Evolutionary conservation across 37 sponge, comb jelly and placozoan genomes (phyloP).

Genomic region (Cladorhizidae sp.): DNA sequence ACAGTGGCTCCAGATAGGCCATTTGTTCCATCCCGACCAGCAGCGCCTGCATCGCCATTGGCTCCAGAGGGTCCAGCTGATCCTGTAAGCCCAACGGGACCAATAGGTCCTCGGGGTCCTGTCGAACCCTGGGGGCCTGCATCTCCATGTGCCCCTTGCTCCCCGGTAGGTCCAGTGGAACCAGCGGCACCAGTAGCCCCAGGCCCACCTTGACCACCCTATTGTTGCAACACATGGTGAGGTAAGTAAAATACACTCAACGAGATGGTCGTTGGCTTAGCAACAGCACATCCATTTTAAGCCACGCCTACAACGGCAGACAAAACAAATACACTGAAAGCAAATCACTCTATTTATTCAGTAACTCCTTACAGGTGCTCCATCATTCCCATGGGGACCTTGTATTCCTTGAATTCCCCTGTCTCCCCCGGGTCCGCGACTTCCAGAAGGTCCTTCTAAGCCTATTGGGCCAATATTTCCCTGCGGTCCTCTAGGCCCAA

Average conservation of each 20-base stretch:
- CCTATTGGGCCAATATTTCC: constrained; percentile 66
- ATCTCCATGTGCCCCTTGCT: constrained; percentile 14
- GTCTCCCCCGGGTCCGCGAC: constrained; percentile 58
- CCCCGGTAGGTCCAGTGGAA: constrained; percentile 23
- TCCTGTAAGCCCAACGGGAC: constrained; percentile 62
- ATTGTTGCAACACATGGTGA: too few relatives aligned
- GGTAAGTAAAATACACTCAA: too few relatives aligned
- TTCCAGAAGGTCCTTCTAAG: constrained; percentile 37
- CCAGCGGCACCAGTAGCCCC: constrained; percentile 15
- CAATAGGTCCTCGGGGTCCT: constrained; percentile 45
- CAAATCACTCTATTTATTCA: too few relatives aligned
- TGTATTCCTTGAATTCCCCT: constrained; percentile 32
- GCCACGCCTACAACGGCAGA: too few relatives aligned
- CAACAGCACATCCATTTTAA: too few relatives aligned
- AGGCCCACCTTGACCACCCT: background rate
- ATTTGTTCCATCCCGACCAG: constrained; percentile 12
- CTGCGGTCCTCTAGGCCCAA: constrained; percentile 64
- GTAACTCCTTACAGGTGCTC: constrained; percentile 18
- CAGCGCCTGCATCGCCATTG: constrained; percentile 42
- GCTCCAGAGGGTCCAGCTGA: constrained; percentile 52
- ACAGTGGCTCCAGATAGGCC: constrained; percentile 51
- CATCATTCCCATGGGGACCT: constrained; percentile 47
- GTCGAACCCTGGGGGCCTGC: constrained; percentile 10
- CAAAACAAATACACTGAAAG: too few relatives aligned
- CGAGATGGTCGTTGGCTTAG: too few relatives aligned